Conservation (phyloP, 1,140 invertebrate species). For the Limonius californicus region DNA sequence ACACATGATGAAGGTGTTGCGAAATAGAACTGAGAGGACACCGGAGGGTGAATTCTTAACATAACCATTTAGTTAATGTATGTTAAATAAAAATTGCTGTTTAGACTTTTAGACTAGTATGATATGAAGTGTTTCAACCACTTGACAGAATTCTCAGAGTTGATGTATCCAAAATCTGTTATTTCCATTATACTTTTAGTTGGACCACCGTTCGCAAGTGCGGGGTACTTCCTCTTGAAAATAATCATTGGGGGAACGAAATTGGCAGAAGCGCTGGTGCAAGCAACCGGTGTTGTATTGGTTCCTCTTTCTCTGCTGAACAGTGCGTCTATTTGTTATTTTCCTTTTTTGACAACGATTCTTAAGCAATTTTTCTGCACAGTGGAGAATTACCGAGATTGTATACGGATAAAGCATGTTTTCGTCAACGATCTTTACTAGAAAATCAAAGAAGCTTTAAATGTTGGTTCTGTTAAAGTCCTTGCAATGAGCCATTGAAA, state of each 20-base stretch:
- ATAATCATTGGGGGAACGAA: conserved; percentile 41
- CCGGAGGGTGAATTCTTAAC: no score
- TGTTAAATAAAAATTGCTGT: no score
- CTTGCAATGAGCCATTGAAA: no score
- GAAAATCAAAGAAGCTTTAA: neutral
- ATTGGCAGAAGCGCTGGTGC: conserved; percentile 32
- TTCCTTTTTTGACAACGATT: conserved; percentile 36
- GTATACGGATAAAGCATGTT: no score
- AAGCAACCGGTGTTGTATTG: no score
- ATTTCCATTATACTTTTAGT: conserved; percentile 19
- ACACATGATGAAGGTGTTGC: no score
- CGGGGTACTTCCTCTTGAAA: conserved; percentile 24
- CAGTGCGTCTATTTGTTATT: conserved; percentile 36
- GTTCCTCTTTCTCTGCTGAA: conserved; percentile 40
- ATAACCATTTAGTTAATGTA: no score
- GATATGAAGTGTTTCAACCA: conserved; percentile 18
- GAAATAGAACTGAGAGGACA: no score
- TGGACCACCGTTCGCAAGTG: conserved; percentile 19
- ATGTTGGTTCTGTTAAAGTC: conserved; percentile 15
- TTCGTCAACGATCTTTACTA: no score
- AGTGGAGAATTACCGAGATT: no score
- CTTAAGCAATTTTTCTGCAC: no score
- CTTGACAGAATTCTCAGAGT: conserved; percentile 21
- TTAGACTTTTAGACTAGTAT: no score
- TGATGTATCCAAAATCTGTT: conserved; percentile 35